Evolutionary conservation across 2,888 invertebrate species (phyloP), one percentile per base, ranked within the genome.

Genomic region (Oxyscelio sp.): DNA sequence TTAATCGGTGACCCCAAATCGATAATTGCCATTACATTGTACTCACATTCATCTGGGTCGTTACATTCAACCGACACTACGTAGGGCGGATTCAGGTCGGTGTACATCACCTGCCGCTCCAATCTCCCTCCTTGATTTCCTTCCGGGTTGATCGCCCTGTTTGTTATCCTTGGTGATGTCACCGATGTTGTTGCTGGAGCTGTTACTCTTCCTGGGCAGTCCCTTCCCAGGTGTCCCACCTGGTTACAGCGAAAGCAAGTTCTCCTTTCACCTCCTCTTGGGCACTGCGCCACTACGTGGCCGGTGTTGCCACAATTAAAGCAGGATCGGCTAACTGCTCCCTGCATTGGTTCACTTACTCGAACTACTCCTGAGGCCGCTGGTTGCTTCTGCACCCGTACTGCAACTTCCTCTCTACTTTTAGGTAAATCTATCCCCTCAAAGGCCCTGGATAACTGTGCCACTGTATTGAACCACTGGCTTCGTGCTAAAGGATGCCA

Each of bases 401-500:
- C 27, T 27, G 27, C 6, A 3, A 27, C 27, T 6, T 27, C 27
- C 6, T 27, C 27, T 6, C 27, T 27, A 3, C 6, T 27, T 27
- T 27, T 27, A 27, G 27, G 6, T 27, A 27, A 27, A 27, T 3
- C 3, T 6, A 58, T 27, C 11, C 31, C 31, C 0, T 34, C 17
- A 21, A 63, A 63, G 11, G 63, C 24, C n/a, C 27, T 8, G 24
- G 45, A 22, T 21, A 45, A 6, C 0, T 63, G n/a, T 13, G 4
- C 0, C 3, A 27, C 22, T 27, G 11, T 45, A 5, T 45, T 31
- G 40, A 85, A 85, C 8, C 40, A 38, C 75, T 40, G 4, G 85
- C 85, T 22, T 83, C 83, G 34, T 63, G 59, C 24, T 75, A 74
- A 0, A 83, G 68, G 3, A 86, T 86, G 1, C 80, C 85, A 3